Percentiles rank a stretch among this genome's conserved stretches.
phyloP scores from a whole-genome alignment of 1,140 invertebrate genomes.

The Orchestia grillus region DNA sequence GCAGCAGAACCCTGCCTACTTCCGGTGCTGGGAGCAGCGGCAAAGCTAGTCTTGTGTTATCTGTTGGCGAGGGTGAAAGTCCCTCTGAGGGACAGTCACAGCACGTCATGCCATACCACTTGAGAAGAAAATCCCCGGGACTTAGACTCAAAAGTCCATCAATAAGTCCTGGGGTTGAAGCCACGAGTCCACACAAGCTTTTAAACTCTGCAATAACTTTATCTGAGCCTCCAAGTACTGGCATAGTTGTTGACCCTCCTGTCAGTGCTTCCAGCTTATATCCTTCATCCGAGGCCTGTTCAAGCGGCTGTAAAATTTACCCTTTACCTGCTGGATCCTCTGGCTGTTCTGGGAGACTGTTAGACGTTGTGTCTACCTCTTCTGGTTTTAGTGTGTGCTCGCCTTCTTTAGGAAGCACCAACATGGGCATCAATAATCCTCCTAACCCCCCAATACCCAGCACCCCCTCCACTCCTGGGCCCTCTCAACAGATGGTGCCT shows the following conservation, averaged over 20 bases:
- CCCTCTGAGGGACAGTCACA: neutral
- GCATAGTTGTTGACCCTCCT: neutral
- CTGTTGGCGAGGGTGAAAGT: neutral
- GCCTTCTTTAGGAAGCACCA: neutral
- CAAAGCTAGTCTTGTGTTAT: neutral
- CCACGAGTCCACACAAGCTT: slow-evolving; percentile 18
- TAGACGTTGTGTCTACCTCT: neutral
- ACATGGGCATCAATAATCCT: slow-evolving; percentile 32
- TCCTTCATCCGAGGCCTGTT: neutral
- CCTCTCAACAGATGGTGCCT: slow-evolving; percentile 34
- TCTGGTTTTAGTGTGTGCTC: neutral
- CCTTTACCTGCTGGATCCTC: slow-evolving; percentile 4
- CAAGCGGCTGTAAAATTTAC: slow-evolving; percentile 16
- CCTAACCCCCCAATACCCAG: slow-evolving; percentile 33
- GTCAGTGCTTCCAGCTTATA: neutral
- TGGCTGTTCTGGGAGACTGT: neutral
- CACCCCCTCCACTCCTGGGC: slow-evolving; percentile 33
- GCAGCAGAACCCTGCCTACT: neutral
- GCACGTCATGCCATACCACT: slow-evolving; percentile 39
- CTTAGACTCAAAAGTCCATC: slow-evolving; percentile 29
- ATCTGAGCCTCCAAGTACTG: neutral
- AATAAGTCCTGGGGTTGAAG: slow-evolving; percentile 14
- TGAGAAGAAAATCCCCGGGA: slow-evolving; percentile 8
- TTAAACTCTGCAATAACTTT: slow-evolving; percentile 32
- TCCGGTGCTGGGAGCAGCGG: neutral